Conservation (phyloP, 1,140 invertebrate species). For the Euwallacea fornicatus region DNA sequence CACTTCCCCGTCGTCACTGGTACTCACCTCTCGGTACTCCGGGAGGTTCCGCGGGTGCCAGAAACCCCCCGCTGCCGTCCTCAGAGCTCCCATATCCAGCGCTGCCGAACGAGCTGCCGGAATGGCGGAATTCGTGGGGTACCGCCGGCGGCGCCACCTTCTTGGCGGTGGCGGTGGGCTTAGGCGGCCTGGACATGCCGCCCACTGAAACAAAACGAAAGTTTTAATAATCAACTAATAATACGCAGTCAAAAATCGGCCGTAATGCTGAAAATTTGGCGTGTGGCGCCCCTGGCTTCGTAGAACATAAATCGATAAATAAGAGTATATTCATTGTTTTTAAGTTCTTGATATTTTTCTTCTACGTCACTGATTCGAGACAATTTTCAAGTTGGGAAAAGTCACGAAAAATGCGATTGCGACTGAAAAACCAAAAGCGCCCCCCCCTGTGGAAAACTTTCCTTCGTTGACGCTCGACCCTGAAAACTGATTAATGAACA, state of each 20-base stretch:
- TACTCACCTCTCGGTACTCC: slow-evolving; percentile 52
- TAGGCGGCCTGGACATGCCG: slow-evolving; percentile 77
- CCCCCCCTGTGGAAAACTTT: too few species aligned
- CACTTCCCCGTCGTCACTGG: not conserved
- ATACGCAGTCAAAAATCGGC: not conserved
- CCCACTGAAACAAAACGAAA: slow-evolving; percentile 51
- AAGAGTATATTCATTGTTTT: too few species aligned
- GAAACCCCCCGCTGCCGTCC: slow-evolving; percentile 47
- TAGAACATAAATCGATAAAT: too few species aligned
- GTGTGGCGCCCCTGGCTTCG: too few species aligned
- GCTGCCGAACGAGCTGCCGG: slow-evolving; percentile 71
- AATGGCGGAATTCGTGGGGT: slow-evolving; percentile 75
- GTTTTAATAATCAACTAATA: not conserved
- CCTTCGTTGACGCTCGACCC: too few species aligned
- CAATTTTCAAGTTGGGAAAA: too few species aligned
- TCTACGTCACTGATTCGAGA: too few species aligned
- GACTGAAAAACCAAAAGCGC: too few species aligned
- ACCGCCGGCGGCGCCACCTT: slow-evolving; percentile 82
- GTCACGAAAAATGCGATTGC: too few species aligned
- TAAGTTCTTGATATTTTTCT: too few species aligned
- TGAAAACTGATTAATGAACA: too few species aligned
- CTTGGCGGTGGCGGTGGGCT: slow-evolving; percentile 74
- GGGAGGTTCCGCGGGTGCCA: slow-evolving; percentile 49
- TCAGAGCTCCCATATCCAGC: slow-evolving; percentile 73
- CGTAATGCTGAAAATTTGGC: too few species aligned